Percentiles rank a stretch among this genome's conserved stretches.
phyloP scores from a whole-genome alignment of 2,888 invertebrate genomes.

The Hirtodrosophila trivittata region DNA sequence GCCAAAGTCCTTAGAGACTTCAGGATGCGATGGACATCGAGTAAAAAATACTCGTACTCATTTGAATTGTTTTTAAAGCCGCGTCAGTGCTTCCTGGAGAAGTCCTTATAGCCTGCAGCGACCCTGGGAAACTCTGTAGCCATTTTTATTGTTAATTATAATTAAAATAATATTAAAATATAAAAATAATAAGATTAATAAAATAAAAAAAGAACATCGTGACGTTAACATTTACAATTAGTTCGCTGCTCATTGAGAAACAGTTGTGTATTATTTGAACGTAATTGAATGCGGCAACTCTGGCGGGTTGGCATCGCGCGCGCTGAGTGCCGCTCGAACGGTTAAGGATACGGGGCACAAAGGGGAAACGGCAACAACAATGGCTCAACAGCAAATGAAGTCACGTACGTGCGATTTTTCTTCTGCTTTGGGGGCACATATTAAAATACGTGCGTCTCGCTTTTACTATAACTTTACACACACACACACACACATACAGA shows the following conservation, averaged over 20 bases:
- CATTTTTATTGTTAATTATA: too few relatives aligned
- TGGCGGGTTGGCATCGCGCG: neutral
- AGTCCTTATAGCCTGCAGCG: too few relatives aligned
- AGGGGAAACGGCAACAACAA: slow-evolving; percentile 43
- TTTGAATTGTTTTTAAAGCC: too few relatives aligned
- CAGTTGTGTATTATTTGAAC: neutral
- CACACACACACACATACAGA: slow-evolving; percentile 36
- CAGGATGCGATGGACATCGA: neutral
- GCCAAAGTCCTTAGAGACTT: neutral
- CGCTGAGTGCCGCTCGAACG: neutral
- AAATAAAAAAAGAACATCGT: neutral
- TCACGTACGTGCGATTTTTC: slow-evolving; percentile 83
- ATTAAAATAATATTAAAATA: neutral
- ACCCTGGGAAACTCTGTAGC: too few relatives aligned
- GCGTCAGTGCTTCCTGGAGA: too few relatives aligned
- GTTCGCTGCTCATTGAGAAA: neutral
- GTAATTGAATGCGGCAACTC: slow-evolving; percentile 25
- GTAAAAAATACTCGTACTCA: too few relatives aligned
- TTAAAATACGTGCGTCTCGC: slow-evolving; percentile 82
- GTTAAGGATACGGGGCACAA: neutral
- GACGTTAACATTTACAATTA: neutral
- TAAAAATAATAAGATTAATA: too few relatives aligned
- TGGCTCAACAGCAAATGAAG: slow-evolving; percentile 79
- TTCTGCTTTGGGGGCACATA: slow-evolving; percentile 81
- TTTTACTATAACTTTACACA: slow-evolving; percentile 73